Evolutionary conservation across 2,113 vertebrate species (phyloP), one percentile per base, ranked within the genome.

Genomic region (Notothenia coriiceps): DNA sequence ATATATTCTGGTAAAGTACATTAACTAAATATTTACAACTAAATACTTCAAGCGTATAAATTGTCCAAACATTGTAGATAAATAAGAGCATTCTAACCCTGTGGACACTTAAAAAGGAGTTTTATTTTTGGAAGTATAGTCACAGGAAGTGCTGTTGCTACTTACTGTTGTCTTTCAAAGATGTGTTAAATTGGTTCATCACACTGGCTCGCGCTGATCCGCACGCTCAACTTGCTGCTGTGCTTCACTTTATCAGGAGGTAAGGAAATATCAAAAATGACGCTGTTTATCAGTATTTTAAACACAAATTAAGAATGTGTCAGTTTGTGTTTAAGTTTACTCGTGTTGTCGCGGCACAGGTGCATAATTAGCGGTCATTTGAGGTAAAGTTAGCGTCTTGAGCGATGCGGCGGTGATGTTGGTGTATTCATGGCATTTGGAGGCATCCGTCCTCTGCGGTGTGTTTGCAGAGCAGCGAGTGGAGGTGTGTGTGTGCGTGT

Each of bases 361-460:
- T 25, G 25, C 25, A 25, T 25, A 25, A 25, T 25, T 25, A 25
- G 25, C 25, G 25, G 25, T 25, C 25, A 25, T 72, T n/a, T 1
- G 43, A 14, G 51, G 5, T 47, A 0, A 79, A 82, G 69, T 80
- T 5, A 7, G 8, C 3, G 64, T 33, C 52, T 50, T 3, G 20
- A 9, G 9, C 4, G 80, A 9, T 18, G 64, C 69, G 2, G 57
- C 1, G 68, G n/a, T 15, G 25, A 18, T 5, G 70, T 2, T 20
- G 54, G 1, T 10, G 6, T 76, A 4, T 17, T 63, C 57, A 64
- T 73, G 69, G 59, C 71, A 57, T 43, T 56, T 61, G 35, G 61
- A 74, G 80, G 80, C 66, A 86, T 84, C 80, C 77, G 80, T 70
- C 55, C 79, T 25, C 86, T 62, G 86, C 86, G 44, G 80, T 65